A percentile compares a stretch with the other conserved stretches of the same genome.
These are phyloP conservation scores for Dermatemys mawii DNA, from an alignment of 2,113 vertebrate species.

Conservation along the genomic window DNA sequence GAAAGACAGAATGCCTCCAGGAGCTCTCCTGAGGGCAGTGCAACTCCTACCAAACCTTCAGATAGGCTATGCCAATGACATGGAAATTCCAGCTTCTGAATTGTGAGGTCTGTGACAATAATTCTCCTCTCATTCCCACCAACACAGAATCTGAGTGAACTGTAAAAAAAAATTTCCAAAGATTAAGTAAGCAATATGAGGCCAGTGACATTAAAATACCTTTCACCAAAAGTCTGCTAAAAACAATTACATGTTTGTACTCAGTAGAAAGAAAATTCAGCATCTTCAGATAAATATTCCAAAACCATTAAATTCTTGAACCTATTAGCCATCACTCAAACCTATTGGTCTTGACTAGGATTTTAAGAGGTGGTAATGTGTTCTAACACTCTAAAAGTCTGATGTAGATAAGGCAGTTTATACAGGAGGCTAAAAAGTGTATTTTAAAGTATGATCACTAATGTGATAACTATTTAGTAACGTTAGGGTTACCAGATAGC, in stretches of 20 bases:
- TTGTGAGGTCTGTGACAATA: background rate
- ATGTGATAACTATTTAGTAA: no score
- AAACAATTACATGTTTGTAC: background rate
- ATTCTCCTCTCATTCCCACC: background rate
- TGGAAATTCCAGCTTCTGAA: rapidly evolving
- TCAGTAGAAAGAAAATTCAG: background rate
- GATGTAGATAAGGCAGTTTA: background rate
- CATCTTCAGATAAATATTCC: background rate
- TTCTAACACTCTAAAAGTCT: background rate
- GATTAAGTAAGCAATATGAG: background rate
- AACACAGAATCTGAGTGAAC: background rate
- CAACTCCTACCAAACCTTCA: background rate
- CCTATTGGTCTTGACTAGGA: background rate
- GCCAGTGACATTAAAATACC: background rate
- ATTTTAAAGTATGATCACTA: no score
- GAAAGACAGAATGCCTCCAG: background rate
- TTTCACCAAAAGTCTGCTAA: background rate
- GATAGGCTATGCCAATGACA: background rate
- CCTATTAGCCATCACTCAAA: background rate
- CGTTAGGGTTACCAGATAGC: no score
- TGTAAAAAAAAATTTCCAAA: background rate
- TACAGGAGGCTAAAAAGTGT: background rate
- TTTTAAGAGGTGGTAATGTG: background rate
- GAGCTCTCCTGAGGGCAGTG: background rate
- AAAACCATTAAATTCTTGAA: background rate